These are phyloP conservation scores for Coenobita brevimanus DNA, from an alignment of 1,140 invertebrate species.

Conservation along the genomic window DNA sequence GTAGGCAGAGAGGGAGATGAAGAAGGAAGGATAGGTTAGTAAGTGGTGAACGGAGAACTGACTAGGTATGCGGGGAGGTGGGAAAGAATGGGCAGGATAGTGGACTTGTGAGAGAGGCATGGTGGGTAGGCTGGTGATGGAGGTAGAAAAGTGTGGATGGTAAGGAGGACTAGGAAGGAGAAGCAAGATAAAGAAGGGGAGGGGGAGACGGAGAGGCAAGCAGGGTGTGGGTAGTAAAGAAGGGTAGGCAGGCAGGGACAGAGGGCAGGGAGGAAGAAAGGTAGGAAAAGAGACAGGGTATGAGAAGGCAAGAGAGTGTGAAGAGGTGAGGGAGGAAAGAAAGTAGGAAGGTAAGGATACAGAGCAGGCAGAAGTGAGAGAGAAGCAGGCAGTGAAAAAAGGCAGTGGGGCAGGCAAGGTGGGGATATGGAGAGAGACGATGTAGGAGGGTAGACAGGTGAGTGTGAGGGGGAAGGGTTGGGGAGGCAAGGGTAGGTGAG, in stretches of 20 bases:
- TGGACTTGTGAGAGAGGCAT: no score
- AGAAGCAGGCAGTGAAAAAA: neutral
- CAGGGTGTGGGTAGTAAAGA: neutral
- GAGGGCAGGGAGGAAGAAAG: neutral
- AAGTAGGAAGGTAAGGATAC: no score
- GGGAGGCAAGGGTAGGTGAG: no score
- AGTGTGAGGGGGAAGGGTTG: neutral
- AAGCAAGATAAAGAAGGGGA: neutral
- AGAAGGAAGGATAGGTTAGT: constrained; percentile 18
- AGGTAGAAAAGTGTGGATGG: neutral
- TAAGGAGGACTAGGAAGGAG: neutral
- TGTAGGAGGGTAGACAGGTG: neutral
- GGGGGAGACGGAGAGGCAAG: neutral
- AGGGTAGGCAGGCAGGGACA: neutral
- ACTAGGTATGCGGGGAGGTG: no score
- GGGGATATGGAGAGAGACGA: neutral
- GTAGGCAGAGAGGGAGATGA: neutral
- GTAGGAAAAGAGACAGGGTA: neutral
- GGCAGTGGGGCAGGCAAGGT: neutral
- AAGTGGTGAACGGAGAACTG: neutral
- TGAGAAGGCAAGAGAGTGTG: neutral
- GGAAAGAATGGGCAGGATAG: no score
- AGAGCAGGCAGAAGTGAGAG: neutral
- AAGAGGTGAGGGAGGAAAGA: no score
- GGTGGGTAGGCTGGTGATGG: no score